Conservation (phyloP, 2,888 invertebrate species). For the Drosophila demipolita region DNA sequence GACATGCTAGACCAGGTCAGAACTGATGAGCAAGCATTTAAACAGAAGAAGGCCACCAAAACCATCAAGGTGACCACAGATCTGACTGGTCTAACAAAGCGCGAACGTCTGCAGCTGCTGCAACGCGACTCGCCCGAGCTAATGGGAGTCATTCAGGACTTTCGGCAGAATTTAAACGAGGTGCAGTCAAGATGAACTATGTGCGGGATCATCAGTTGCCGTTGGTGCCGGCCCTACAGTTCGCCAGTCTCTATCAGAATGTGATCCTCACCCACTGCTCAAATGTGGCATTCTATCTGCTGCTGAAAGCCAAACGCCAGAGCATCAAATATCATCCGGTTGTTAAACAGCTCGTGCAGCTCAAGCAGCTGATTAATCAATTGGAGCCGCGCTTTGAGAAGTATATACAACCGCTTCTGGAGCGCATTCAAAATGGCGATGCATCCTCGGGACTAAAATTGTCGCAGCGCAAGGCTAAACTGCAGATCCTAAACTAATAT, state of each 20-base stretch:
- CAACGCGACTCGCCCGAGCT: conserved; percentile 96
- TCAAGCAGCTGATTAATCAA: conserved; percentile 91
- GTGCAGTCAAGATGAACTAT: conserved; percentile 88
- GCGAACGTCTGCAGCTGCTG: conserved; percentile 91
- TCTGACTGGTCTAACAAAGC: conserved; percentile 90
- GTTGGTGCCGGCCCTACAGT: conserved; percentile 89
- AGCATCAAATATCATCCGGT: conserved; percentile 95
- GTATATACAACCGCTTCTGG: conserved; percentile 88
- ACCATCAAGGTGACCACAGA: conserved; percentile 89
- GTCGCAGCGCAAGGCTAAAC: conserved; percentile 56
- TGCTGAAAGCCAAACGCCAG: conserved; percentile 91
- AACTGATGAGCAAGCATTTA: not conserved
- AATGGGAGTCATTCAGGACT: conserved; percentile 91
- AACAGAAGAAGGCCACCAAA: conserved; percentile 7
- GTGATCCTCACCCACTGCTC: conserved; percentile 92
- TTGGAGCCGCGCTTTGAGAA: conserved; percentile 90
- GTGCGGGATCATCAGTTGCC: conserved; percentile 88
- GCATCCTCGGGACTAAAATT: conserved; percentile 69
- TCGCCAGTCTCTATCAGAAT: conserved; percentile 89
- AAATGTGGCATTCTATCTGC: conserved; percentile 94
- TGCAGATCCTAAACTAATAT: conserved; percentile 63
- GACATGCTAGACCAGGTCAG: conserved; percentile 25
- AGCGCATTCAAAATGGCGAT: conserved; percentile 86
- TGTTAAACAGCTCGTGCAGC: conserved; percentile 92
- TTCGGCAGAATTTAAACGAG: conserved; percentile 89